These are phyloP conservation scores for Micrasema longulum DNA, from an alignment of 1,140 invertebrate species.

Conservation along the genomic window DNA sequence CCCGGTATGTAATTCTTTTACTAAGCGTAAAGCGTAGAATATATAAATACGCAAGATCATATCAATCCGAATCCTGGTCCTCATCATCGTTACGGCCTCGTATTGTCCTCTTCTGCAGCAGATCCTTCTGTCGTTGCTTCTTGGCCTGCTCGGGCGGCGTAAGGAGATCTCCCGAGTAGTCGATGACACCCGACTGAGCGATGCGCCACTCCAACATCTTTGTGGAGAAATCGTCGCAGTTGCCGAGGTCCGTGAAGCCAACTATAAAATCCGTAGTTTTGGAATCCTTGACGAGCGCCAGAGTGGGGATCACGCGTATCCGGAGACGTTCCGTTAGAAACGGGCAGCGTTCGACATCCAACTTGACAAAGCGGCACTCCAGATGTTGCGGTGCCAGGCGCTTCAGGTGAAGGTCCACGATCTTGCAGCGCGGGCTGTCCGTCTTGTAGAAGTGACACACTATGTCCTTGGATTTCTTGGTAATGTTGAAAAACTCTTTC, in stretches of 20 bases:
- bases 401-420: slow-evolving; percentile 94
- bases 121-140: slow-evolving; percentile 64
- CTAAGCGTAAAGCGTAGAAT: too few species aligned
- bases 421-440: slow-evolving; percentile 85
- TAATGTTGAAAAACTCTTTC: slow-evolving; percentile 93
- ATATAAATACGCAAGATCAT: too few species aligned
- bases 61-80: slow-evolving; percentile 63
- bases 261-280: slow-evolving; percentile 93
- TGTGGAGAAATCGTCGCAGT: slow-evolving; percentile 93
- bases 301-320: slow-evolving; percentile 91
- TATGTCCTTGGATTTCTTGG: slow-evolving; percentile 92
- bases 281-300: slow-evolving; percentile 85
- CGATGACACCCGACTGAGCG: slow-evolving; percentile 81
- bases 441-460: slow-evolving; percentile 95
- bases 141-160: slow-evolving; percentile 74
- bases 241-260: slow-evolving; percentile 95
- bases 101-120: slow-evolving; percentile 71
- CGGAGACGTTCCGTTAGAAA: slow-evolving; percentile 90
- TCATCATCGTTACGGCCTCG: slow-evolving; percentile 73
- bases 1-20: too few species aligned
- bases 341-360: slow-evolving; percentile 91
- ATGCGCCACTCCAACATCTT: slow-evolving; percentile 95
- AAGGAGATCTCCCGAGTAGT: slow-evolving; percentile 83
- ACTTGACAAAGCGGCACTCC: slow-evolving; percentile 91
- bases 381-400: slow-evolving; percentile 88